Conservation (phyloP, 2,113 vertebrate species). For the Leptobrachium ailaonicum region DNA sequence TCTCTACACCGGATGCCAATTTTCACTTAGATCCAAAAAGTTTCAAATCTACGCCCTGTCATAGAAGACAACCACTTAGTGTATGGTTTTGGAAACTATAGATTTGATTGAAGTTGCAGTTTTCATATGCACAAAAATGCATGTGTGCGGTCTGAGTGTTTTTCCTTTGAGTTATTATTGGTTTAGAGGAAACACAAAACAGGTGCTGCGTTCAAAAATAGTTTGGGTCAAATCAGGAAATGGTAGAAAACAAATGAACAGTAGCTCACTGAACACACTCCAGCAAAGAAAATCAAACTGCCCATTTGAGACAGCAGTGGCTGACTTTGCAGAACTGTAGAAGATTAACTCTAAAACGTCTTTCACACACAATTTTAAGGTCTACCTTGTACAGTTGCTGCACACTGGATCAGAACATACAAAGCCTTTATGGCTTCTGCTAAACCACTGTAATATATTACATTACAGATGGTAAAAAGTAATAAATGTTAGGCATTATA, state of each 20-base stretch:
- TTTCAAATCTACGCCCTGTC: slow-evolving; percentile 53
- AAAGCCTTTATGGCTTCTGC: too few species aligned
- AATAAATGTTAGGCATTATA: too few species aligned
- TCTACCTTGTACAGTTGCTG: neutral
- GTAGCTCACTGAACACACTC: slow-evolving; percentile 54
- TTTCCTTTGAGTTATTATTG: slow-evolving; percentile 53
- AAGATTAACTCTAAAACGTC: neutral
- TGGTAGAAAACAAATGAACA: slow-evolving; percentile 54
- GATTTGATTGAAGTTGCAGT: slow-evolving; percentile 15
- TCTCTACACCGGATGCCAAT: too few species aligned
- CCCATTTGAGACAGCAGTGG: slow-evolving; percentile 6
- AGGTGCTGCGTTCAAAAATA: slow-evolving; percentile 54
- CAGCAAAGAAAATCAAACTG: fast-evolving
- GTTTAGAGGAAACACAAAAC: slow-evolving; percentile 54
- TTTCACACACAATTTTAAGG: neutral
- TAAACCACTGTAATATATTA: too few species aligned
- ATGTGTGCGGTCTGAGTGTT: slow-evolving; percentile 51
- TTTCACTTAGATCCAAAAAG: slow-evolving; percentile 30
- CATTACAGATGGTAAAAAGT: too few species aligned
- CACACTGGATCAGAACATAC: neutral
- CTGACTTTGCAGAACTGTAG: slow-evolving; percentile 24
- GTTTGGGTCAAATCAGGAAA: slow-evolving; percentile 51
- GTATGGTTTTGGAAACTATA: slow-evolving; percentile 51
- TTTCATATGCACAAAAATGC: slow-evolving; percentile 44
- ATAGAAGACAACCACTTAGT: slow-evolving; percentile 47